A percentile compares a stretch with the other conserved stretches of the same genome.
These are phyloP conservation scores for Patella caerulea DNA, from an alignment of 2,888 invertebrate species.

Conservation along the genomic window DNA sequence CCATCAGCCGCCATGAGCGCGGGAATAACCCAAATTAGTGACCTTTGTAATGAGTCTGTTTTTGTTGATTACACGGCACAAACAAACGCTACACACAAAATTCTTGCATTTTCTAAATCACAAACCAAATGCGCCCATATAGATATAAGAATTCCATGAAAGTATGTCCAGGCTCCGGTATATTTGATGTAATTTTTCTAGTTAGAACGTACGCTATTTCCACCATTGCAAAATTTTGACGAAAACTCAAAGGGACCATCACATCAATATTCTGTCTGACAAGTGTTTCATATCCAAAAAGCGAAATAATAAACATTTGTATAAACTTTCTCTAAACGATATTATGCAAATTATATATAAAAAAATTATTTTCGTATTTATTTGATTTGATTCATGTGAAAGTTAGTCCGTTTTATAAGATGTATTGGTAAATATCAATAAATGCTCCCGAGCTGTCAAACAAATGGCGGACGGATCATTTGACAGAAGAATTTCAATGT, in stretches of 20 bases:
- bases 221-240: conserved; percentile 9
- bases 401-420: background rate
- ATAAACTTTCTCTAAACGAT: no score
- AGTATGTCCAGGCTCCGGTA: background rate
- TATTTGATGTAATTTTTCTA: background rate
- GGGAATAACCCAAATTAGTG: conserved; percentile 14
- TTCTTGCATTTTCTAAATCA: background rate
- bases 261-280: no score
- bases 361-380: background rate
- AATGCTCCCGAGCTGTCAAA: conserved; percentile 1
- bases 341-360: background rate
- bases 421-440: background rate
- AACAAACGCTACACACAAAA: background rate
- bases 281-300: no score
- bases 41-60: conserved; percentile 4
- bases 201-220: background rate
- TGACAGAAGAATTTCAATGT: background rate
- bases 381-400: background rate
- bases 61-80: no score
- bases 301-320: no score
- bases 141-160: background rate
- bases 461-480: conserved; percentile 5
- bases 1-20: conserved; percentile 34
- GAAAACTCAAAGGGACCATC: background rate
- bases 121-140: background rate